phyloP scores from a whole-genome alignment of 2,888 invertebrate species.

The Glaucopsyche alexis region DNA sequence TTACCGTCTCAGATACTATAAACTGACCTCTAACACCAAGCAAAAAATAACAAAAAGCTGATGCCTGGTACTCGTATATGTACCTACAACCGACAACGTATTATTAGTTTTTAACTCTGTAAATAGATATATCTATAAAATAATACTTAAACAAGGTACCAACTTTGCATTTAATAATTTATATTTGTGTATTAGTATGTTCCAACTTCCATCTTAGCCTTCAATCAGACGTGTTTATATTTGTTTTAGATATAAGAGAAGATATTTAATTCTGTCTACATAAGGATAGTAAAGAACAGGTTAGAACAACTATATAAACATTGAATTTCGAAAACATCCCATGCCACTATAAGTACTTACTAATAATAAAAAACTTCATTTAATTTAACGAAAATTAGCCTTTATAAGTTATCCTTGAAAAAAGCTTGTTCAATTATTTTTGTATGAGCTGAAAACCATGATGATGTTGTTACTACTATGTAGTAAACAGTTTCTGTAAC shows the following conservation, averaged over 20 bases:
- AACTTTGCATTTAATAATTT: neutral
- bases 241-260: neutral
- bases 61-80: neutral
- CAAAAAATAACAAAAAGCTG: neutral
- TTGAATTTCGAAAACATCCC: neutral
- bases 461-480: too few species aligned
- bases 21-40: neutral
- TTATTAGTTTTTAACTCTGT: neutral
- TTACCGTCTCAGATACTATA: neutral
- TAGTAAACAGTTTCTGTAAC: neutral
- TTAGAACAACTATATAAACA: neutral
- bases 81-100: too few species aligned
- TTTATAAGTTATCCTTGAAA: too few species aligned
- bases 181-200: neutral
- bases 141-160: neutral
- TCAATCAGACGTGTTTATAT: neutral
- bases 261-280: slow-evolving; percentile 9
- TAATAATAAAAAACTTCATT: too few species aligned
- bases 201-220: neutral
- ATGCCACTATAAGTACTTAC: neutral
- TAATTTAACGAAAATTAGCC: too few species aligned
- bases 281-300: neutral
- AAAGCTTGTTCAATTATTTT: too few species aligned
- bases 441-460: too few species aligned
- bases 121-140: neutral